Evolutionary conservation across 2,113 vertebrate species (phyloP), one percentile per base, ranked within the genome.

Genomic region (Ceyx melanurus): DNA sequence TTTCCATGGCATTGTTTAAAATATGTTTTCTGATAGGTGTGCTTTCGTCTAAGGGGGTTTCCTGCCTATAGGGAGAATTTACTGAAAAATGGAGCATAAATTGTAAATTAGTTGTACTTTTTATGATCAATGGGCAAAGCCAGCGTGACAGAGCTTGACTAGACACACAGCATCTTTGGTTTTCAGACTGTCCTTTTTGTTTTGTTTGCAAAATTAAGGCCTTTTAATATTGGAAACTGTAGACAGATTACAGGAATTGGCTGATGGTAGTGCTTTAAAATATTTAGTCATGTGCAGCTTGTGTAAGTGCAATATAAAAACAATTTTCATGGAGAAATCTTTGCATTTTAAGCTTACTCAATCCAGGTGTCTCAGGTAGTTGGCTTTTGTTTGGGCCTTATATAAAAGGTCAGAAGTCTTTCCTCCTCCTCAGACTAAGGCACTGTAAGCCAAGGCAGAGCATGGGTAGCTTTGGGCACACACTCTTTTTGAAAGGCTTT

Each of bases 71-170:
- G 37, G 57, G 85, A 25, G 58, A 80, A 72, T 50, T 28, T 4
- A 37, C 75, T 88, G 64, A 43, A 77, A 76, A 92, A 45, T 9
- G 26, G 54, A 73, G 54, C 16, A 15, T 73, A 37, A 80, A 48
- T 40, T 12, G 31, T 62, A 57, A 62, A 64, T 20, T 62, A 10
- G 2, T 88, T 0, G 0, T 40, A 22, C n/a, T 87, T 82, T 81
- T 11, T 57, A 37, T 57, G 45, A 45, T 73, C 61, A 29, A 29
- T 42, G 71, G 31, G 17, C 62, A 89, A 29, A 87, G 28, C 18
- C 37, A 56, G 25, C 28, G 17, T 64, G 53, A 26, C 22, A 64
- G 82, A 88, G 67, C 43, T 35, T 74, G 42, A 25, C 33, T 37
- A 14, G 62, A 3, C 51, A 7, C 0, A 18, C 6, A 35, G 11